These are phyloP conservation scores for Neosalanx taihuensis DNA, from an alignment of 2,797 vertebrate genomes.

Conservation along the genomic window DNA sequence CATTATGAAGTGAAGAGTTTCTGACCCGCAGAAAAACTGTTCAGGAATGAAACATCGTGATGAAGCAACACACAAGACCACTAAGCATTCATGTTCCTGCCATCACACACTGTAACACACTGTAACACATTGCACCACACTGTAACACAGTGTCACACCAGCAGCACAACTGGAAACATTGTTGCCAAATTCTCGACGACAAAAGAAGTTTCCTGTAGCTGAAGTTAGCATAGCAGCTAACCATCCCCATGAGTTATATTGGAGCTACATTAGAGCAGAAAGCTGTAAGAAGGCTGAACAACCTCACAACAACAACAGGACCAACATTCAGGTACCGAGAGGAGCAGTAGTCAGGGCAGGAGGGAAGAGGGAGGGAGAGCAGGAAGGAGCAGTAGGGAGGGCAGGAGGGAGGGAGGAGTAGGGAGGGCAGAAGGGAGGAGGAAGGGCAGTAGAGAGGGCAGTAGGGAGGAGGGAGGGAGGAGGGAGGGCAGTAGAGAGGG, in stretches of 20 bases:
- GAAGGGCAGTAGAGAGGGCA: no score
- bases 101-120: background rate
- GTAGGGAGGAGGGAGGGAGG: no score
- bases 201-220: constrained; percentile 35
- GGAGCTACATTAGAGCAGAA: background rate
- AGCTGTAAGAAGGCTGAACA: background rate
- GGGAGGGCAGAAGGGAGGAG: no score
- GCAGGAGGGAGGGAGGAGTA: no score
- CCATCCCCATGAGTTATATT: constrained; percentile 19
- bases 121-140: background rate
- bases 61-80: background rate
- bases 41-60: background rate
- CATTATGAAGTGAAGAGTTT: no score
- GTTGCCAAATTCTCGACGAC: constrained; percentile 12
- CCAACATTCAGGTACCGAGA: background rate
- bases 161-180: background rate
- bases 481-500: no score
- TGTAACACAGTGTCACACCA: background rate
- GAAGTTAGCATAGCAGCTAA: constrained; percentile 14
- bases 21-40: background rate
- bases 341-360: background rate
- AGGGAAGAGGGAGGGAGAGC: no score
- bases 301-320: background rate
- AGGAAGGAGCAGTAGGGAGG: no score
- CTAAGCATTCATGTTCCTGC: background rate